Evolutionary conservation across 2,797 vertebrate genomes (phyloP).

Genomic region (Helarctos malayanus): DNA sequence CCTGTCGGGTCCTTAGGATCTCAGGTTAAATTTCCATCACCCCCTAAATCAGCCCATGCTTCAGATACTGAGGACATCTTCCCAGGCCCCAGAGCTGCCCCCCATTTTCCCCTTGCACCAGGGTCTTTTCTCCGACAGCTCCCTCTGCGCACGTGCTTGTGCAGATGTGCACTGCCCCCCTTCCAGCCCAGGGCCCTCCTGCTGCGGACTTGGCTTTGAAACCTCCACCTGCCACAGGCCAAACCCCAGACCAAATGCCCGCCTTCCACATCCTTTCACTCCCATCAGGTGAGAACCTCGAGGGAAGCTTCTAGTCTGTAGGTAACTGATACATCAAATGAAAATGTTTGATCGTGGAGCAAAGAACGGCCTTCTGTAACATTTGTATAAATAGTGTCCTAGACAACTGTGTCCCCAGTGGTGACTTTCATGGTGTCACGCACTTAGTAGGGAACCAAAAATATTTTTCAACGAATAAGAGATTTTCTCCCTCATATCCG

Average conservation of each 20-base stretch:
- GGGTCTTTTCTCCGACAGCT: neutral
- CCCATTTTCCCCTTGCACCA: neutral
- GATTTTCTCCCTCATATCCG: neutral
- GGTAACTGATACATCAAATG: neutral
- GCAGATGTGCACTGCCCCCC: neutral
- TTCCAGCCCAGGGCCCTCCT: neutral
- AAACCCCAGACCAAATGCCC: neutral
- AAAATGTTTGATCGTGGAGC: neutral
- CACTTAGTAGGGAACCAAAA: neutral
- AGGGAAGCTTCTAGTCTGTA: neutral
- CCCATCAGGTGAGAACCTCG: neutral
- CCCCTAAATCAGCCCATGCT: neutral
- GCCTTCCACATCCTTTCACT: neutral
- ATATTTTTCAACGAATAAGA: neutral
- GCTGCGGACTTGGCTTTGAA: neutral
- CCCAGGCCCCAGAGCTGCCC: neutral
- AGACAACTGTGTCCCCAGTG: neutral
- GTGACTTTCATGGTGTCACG: neutral
- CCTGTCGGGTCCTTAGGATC: neutral
- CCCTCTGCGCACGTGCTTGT: rapidly evolving
- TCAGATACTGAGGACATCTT: neutral
- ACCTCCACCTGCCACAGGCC: neutral
- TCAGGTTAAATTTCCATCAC: neutral
- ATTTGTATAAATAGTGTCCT: neutral
- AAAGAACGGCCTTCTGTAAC: neutral